Evolutionary conservation across 2,797 vertebrate genomes (phyloP).

Genomic region (Dryobates pubescens): DNA sequence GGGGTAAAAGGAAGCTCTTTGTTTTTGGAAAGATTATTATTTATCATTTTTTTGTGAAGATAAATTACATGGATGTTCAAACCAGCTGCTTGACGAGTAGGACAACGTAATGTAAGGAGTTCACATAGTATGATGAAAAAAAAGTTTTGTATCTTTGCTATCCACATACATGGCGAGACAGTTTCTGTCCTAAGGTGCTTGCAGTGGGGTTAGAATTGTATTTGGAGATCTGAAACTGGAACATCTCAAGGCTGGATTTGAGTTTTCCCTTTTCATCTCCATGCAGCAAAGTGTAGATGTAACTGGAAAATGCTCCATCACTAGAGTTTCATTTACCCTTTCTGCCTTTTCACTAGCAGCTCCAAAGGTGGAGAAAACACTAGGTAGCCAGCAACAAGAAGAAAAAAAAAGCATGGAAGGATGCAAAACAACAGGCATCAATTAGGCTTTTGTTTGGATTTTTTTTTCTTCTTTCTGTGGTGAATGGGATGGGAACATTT

Average conservation of each 20-base stretch:
- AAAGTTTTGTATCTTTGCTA: background rate
- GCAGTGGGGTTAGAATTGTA: background rate
- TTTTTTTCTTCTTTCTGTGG: background rate
- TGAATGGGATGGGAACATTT: background rate
- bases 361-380: background rate
- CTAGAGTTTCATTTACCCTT: background rate
- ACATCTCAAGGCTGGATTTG: background rate
- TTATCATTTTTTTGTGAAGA: background rate
- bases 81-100: fast-evolving
- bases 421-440: background rate
- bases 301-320: background rate
- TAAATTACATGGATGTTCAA: background rate
- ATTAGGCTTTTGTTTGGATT: background rate
- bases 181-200: background rate
- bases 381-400: background rate
- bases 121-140: background rate
- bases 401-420: background rate
- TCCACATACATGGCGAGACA: background rate
- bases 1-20: slow-evolving; percentile 13
- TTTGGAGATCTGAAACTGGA: background rate
- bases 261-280: background rate
- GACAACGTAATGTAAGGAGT: background rate
- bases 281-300: fast-evolving
- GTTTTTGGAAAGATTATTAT: background rate
- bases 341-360: background rate